Evolutionary conservation across 2,113 vertebrate species (phyloP).

Genomic region (Ivindomyrus marchei): DNA sequence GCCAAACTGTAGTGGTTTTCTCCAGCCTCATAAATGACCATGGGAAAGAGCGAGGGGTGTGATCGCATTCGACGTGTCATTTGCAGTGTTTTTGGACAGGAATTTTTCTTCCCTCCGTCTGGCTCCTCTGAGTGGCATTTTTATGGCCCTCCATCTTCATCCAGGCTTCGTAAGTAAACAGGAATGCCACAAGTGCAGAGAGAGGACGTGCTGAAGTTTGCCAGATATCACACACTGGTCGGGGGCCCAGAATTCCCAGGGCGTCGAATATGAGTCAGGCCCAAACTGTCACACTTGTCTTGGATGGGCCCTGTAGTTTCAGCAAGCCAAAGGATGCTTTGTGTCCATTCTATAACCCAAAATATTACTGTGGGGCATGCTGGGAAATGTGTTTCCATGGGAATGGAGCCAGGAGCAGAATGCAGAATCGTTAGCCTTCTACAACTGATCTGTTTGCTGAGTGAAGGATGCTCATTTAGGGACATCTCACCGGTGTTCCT

Average conservation of each 20-base stretch:
- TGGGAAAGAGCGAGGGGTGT: background rate
- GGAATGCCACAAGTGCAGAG: slow-evolving; percentile 65
- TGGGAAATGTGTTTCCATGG: background rate
- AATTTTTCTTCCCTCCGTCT: background rate
- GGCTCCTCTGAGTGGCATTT: slow-evolving; percentile 18
- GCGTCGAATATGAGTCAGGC: slow-evolving; percentile 62
- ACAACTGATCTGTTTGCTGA: background rate
- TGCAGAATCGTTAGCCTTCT: background rate
- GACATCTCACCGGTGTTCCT: background rate
- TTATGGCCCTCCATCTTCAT: slow-evolving; percentile 42
- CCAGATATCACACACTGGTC: slow-evolving; percentile 80
- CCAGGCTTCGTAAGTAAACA: slow-evolving; percentile 70
- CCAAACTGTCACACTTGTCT: slow-evolving; percentile 54
- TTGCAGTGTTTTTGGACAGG: background rate
- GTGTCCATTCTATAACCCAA: slow-evolving; percentile 47
- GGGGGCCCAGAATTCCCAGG: slow-evolving; percentile 69
- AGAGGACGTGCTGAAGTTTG: slow-evolving; percentile 74
- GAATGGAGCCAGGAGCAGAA: background rate
- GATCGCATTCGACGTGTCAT: background rate
- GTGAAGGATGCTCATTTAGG: background rate
- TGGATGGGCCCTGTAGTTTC: slow-evolving; percentile 44
- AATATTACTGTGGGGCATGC: background rate
- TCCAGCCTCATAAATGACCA: background rate
- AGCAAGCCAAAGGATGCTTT: slow-evolving; percentile 42
- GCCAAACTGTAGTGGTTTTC: background rate